Evolutionary conservation across 2,888 invertebrate genomes (phyloP).

Genomic region (Epinotia bilunana): DNA sequence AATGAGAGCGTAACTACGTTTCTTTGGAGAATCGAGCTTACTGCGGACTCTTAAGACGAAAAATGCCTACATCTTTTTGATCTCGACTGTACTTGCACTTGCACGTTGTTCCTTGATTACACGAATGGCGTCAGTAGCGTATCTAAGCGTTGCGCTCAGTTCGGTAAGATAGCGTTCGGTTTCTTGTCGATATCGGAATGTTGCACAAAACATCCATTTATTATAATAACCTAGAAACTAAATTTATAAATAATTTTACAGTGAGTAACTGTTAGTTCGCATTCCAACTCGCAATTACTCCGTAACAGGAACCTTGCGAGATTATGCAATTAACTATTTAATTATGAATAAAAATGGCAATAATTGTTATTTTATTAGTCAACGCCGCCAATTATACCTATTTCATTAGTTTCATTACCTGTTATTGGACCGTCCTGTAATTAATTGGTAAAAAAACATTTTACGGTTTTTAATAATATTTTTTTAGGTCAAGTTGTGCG

Average conservation of each 20-base stretch:
- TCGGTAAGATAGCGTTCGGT: neutral
- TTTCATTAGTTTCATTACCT: constrained; percentile 23
- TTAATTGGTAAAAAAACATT: constrained; percentile 20
- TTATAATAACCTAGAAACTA: constrained; percentile 22
- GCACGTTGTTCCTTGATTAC: neutral
- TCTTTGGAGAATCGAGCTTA: too few relatives aligned
- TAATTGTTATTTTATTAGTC: constrained; percentile 29
- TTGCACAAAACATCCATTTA: constrained; percentile 14
- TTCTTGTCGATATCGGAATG: constrained; percentile 2
- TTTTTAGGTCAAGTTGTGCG: neutral
- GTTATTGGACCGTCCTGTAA: constrained; percentile 7
- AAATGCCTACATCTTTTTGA: too few relatives aligned
- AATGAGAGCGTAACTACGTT: too few relatives aligned
- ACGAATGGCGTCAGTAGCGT: neutral
- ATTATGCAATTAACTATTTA: constrained; percentile 44
- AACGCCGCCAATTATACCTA: constrained; percentile 29
- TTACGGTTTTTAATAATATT: neutral
- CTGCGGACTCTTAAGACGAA: too few relatives aligned
- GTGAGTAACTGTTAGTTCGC: constrained; percentile 23
- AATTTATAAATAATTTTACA: constrained; percentile 26
- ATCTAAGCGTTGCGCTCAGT: neutral
- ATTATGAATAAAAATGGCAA: constrained; percentile 36
- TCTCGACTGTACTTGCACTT: neutral
- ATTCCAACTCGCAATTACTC: constrained; percentile 34
- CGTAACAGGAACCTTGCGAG: constrained; percentile 20